Evolutionary conservation across 23 tunicate species (phyloP), one percentile per base, ranked within the genome.

Genomic region (Trididemnum miniatum): DNA sequence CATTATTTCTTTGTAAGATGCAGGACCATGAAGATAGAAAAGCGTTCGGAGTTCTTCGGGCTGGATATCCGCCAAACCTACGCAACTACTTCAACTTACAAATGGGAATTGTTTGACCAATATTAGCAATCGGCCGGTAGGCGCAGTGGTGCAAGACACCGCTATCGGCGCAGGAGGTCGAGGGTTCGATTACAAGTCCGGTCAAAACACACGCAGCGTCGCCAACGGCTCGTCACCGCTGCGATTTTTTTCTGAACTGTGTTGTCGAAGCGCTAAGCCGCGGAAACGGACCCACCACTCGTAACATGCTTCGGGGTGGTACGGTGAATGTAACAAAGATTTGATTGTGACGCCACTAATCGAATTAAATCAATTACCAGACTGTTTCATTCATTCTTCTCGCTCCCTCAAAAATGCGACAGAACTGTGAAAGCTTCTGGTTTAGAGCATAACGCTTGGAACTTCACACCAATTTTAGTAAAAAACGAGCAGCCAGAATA

Each of bases 1-100:
- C 30, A 87, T 20, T 2, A 92, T 51, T 12, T 54, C 69, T 60
- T 60, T 38, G 66, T 93, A 93, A 1, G 35, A 18, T 0, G 66
- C 59, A 5, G 1, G 32, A 1, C 93, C 93, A 84, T 93, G 93
- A 35, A 93, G 80, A 35, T 64, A 79, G 51, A 28, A 84, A 37
- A 93, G 34, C 7, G 85, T 72, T 51, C 98, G 71, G 54, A 93
- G 71, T 81, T 93, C 98, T 73, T 93, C 98, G 4, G 93, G 89
- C 34, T 81, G 84, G 1, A 93, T 88, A 65, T 93, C 98, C 20
- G 98, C 79, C 51, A 93, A 72, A 5, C 98, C 93, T 88, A 1
- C 1, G 49, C n/a, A n/a, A n/a, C n/a, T n/a, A n/a, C n/a, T n/a
- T n/a, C n/a, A n/a, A n/a, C n/a, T n/a, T n/a, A n/a, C n/a, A n/a